Evolutionary conservation across 2,113 vertebrate genomes (phyloP).

Genomic region (Chascanopsetta lugubris): DNA sequence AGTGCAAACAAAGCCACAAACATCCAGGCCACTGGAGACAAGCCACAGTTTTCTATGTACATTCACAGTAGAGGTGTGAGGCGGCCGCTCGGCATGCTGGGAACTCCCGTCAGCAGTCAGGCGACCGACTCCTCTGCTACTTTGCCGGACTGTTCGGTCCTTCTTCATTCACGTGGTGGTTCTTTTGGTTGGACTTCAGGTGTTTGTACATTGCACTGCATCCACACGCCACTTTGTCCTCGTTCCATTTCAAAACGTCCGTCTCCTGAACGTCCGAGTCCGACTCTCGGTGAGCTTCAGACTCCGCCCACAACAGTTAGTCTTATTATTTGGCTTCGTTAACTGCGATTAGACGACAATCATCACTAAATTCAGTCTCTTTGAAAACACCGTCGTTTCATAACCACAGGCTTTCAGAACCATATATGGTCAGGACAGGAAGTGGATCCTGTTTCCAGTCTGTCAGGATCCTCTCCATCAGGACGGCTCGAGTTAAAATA

Average conservation of each 20-base stretch:
- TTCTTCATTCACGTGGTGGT: conserved; percentile 15
- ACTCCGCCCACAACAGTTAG: neutral
- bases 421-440: conserved; percentile 4
- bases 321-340: neutral
- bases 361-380: neutral
- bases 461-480: conserved; percentile 4
- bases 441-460: conserved; percentile 9
- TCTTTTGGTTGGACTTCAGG: conserved; percentile 43
- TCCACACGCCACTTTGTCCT: conserved; percentile 5
- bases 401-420: conserved; percentile 12
- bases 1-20: conserved; percentile 25
- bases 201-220: conserved; percentile 16
- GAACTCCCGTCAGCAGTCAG: conserved; percentile 1
- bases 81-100: neutral
- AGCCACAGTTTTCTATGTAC: conserved; percentile 24
- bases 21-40: conserved; percentile 23
- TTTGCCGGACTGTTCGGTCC: conserved; percentile 5
- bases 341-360: neutral
- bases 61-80: conserved; percentile 43
- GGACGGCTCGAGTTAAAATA: conserved; percentile 18
- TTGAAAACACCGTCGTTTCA: neutral
- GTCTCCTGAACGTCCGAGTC: conserved; percentile 4
- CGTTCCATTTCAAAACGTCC: conserved; percentile 12
- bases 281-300: neutral
- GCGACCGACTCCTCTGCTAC: conserved; percentile 6